Base-by-base conservation (phyloP, 2,888 invertebrate genomes). In the Dione juno region DNA sequence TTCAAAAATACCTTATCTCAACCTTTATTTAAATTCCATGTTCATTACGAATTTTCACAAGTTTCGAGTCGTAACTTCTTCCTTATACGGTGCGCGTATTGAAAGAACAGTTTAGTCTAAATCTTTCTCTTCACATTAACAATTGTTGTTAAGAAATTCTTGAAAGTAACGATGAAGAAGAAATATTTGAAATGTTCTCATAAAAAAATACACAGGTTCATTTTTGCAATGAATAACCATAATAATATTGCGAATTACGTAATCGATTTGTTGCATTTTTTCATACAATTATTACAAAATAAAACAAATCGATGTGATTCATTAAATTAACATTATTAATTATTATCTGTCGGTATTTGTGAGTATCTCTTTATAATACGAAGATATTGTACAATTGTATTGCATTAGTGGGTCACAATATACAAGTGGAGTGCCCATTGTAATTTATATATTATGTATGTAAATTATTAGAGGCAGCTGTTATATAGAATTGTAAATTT, bases 401-500 rank as follows among this genome's bases (percentile, higher is more conserved):
- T 43, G 8, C 10, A 28, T 21, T 61, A 61, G 61, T 16, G n/a
- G 21, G 28, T 61, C 11, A 61, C 43, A 45, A 19, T 13, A 16
- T 48, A 28, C 7, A 50, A 64, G 48, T 65, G 66, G 48, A 57
- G 43, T 48, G 16, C 35, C 10, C 35, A 48, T 61, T 63, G 64
- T 64, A 64, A 35, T 50, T 64, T 50, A 50, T 64, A 16, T 37
- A 48, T 19, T 3, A 3, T 19, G 37, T 64, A 40, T 77, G 70
- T 73, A 45, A 74, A 76, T 76, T 80, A 74, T 79, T 79, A 73
- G 80, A 77, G 77, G 77, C 81, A 77, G 73, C 75, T 75, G 74
- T 74, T 76, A 73, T 80, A 78, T 77, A 76, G 65, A 71, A 81
- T 85, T 92, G 90, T 92, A 92, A 74, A 90, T 90, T 80, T 90